Evolutionary conservation across 2,888 invertebrate species (phyloP).

Genomic region (Drosophila eohydei): DNA sequence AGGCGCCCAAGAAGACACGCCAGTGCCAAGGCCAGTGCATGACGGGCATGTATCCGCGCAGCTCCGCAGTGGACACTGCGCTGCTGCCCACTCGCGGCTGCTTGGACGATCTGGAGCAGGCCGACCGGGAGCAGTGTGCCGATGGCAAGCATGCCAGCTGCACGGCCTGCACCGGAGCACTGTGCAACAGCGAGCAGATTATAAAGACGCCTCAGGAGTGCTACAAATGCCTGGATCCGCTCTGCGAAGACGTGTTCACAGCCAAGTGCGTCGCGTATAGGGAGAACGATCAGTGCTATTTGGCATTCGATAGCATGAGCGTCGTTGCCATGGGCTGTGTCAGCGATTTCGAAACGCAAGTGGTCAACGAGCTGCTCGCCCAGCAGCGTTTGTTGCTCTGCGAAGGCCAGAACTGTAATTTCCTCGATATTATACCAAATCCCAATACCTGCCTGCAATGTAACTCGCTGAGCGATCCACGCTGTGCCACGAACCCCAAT

Average conservation of each 20-base stretch:
- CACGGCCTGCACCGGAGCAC: conserved; percentile 58
- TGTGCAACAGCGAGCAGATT: conserved; percentile 70
- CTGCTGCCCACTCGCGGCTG: conserved; percentile 79
- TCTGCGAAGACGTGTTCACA: conserved; percentile 50
- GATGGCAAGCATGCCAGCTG: conserved; percentile 61
- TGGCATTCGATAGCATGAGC: conserved; percentile 56
- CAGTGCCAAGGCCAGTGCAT: conserved; percentile 78
- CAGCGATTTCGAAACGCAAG: conserved; percentile 74
- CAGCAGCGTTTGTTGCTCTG: conserved; percentile 74
- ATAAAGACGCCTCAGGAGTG: conserved; percentile 72
- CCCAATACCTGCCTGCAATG: conserved; percentile 73
- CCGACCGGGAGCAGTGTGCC: conserved; percentile 67
- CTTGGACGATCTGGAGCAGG: conserved; percentile 77
- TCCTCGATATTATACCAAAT: conserved; percentile 32
- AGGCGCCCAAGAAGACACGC: conserved; percentile 55
- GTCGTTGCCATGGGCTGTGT: conserved; percentile 79
- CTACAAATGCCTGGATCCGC: conserved; percentile 57
- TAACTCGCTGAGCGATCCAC: conserved; percentile 66
- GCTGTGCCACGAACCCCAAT: conserved; percentile 82
- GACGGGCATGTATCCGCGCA: conserved; percentile 78
- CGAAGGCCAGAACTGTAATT: conserved; percentile 75
- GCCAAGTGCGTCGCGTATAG: conserved; percentile 69
- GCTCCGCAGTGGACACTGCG: conserved; percentile 65
- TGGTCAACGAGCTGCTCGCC: conserved; percentile 63
- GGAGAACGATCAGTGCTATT: conserved; percentile 75